These are phyloP conservation scores for Chondrosia reniformis DNA, from an alignment of 37 sponge, comb jelly and placozoan species.

Conservation along the genomic window DNA sequence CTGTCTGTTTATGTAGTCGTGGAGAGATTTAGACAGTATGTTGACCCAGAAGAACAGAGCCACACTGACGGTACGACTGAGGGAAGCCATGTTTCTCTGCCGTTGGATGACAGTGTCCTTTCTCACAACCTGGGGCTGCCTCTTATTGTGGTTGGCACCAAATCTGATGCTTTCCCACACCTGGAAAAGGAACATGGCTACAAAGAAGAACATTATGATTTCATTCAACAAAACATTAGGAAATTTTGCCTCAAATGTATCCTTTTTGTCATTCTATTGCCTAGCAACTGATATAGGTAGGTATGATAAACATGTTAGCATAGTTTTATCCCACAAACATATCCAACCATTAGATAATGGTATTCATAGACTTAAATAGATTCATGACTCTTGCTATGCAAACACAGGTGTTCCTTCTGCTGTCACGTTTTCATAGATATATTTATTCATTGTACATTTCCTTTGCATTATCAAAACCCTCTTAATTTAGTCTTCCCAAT, in stretches of 20 bases:
- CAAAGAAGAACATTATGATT: conserved; percentile 93
- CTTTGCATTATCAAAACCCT: no score
- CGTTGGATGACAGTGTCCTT: conserved; percentile 83
- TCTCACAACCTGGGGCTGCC: conserved; percentile 89
- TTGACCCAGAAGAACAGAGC: conserved; percentile 61
- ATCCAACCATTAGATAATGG: no score
- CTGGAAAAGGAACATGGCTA: conserved; percentile 92
- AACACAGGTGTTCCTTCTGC: no score
- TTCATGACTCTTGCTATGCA: no score
- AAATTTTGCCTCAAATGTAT: conserved; percentile 95
- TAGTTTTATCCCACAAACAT: background rate
- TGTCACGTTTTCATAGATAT: no score
- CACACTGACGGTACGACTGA: conserved; percentile 35
- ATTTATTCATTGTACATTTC: no score
- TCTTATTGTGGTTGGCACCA: conserved; percentile 85
- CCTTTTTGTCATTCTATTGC: conserved; percentile 1
- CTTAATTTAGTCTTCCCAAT: no score
- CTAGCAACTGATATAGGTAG: no score
- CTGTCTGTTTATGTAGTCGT: conserved; percentile 40
- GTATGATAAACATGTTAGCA: background rate
- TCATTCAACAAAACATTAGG: conserved; percentile 92
- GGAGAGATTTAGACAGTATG: conserved; percentile 63
- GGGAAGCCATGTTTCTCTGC: conserved; percentile 64
- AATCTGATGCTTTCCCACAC: conserved; percentile 64
- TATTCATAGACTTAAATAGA: no score